Base-by-base conservation (phyloP, 2,113 vertebrate species). In the Chaetodon trifascialis region DNA sequence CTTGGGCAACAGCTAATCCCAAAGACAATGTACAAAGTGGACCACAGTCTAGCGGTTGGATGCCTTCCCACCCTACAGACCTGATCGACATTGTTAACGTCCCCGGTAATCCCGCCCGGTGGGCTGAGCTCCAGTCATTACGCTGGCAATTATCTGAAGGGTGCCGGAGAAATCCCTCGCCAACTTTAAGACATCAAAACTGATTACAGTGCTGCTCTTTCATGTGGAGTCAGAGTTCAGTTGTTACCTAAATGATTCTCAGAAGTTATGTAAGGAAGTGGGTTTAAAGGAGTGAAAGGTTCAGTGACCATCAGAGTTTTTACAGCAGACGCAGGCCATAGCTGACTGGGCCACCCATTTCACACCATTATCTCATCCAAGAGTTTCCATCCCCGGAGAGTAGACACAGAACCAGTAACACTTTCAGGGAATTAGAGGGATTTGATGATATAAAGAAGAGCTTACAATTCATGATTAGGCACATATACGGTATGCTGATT, bases 1-100 rank as follows among this genome's bases (percentile, higher is more conserved):
- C 82, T 90, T 91, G 79, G 73, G 85, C 25, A 94, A 88, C 63
- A 76, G 77, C 80, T 94, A 94, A 93, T 94, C 91, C 87, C 73
- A 58, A 79, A 88, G 86, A 94, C 90, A 89, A 90, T 89, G 91
- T 83, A 86, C 82, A 90, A 92, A 92, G 82, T 88, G 62, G 74
- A 85, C 80, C 76, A 88, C 56, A 86, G 84, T 85, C 77, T 76
- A 65, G 76, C 30, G 42, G 81, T 59, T 83, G 79, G 80, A 90
- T 75, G 59, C 55, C 64, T 79, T 83, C 79, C 87, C 88, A 86
- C 82, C 73, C 47, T 14, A 54, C 42, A 69, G 80, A 76, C 71
- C 69, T 17, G 78, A 85, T 84, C 40, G 44, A 76, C 60, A 55
- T 76, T 16, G 64, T 89, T 90, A 76, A 90, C 76, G 81, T 87